Evolutionary conservation across 2,113 vertebrate species (phyloP).

Genomic region (Prolemur simus): DNA sequence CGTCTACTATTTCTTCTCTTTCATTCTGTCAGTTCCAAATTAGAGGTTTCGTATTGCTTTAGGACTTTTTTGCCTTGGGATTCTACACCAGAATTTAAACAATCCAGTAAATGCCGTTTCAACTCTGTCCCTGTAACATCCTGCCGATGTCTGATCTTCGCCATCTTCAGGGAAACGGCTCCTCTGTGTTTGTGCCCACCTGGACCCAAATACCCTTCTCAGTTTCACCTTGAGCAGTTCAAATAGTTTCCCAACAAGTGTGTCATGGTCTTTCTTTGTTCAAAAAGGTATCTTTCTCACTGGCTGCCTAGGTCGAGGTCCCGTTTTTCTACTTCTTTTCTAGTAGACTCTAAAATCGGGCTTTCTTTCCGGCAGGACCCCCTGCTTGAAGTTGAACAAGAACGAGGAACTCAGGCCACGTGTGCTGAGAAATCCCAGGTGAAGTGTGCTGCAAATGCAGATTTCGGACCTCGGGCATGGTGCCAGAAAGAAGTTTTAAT

Average conservation of each 20-base stretch:
- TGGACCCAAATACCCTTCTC: neutral
- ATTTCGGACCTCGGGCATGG: constrained; percentile 61
- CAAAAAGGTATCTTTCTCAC: neutral
- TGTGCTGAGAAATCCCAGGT: constrained; percentile 69
- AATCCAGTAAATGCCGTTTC: neutral
- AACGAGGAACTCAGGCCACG: constrained; percentile 39
- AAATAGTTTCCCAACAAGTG: neutral
- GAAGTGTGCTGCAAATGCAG: constrained; percentile 54
- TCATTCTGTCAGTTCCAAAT: neutral
- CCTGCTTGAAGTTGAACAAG: constrained; percentile 48
- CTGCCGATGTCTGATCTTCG: neutral
- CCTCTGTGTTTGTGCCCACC: neutral
- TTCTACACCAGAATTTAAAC: neutral
- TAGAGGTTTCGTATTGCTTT: neutral
- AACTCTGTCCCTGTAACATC: neutral
- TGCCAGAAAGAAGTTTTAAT: constrained; percentile 72
- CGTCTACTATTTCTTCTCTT: constrained; percentile 34
- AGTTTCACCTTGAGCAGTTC: neutral
- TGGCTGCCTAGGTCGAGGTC: neutral
- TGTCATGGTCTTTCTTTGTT: neutral
- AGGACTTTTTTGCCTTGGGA: neutral
- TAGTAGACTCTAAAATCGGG: neutral
- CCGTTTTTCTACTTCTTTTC: constrained; percentile 15
- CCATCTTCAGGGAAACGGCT: neutral
- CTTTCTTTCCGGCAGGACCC: constrained; percentile 4